These are phyloP conservation scores for Troilus luridus DNA, from an alignment of 2,888 invertebrate species.

Conservation along the genomic window DNA sequence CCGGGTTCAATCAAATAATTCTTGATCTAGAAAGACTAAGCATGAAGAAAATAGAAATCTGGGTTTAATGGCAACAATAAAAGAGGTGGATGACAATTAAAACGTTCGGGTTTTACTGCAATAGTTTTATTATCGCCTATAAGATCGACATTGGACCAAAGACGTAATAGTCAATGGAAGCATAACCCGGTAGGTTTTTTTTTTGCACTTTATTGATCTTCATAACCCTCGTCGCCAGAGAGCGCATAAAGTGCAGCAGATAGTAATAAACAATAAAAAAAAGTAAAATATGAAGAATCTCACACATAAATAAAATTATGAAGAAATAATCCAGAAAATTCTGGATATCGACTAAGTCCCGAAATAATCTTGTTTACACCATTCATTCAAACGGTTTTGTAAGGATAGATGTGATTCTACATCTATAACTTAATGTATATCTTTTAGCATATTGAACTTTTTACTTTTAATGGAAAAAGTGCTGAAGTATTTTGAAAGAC, in stretches of 20 bases:
- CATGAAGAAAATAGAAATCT: background rate
- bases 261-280: too few relatives aligned
- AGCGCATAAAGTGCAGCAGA: background rate
- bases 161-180: background rate
- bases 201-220: background rate
- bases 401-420: too few relatives aligned
- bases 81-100: background rate
- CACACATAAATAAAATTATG: too few relatives aligned
- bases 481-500: too few relatives aligned
- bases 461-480: too few relatives aligned
- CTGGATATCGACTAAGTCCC: too few relatives aligned
- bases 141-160: background rate
- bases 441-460: too few relatives aligned
- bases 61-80: constrained; percentile 6
- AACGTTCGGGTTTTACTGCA: background rate
- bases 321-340: too few relatives aligned
- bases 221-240: background rate
- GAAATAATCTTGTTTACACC: too few relatives aligned
- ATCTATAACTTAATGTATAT: too few relatives aligned
- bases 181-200: background rate
- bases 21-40: background rate
- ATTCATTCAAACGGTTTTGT: too few relatives aligned
- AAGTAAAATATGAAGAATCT: too few relatives aligned
- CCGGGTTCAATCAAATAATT: background rate
- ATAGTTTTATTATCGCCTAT: background rate